These are phyloP conservation scores for Antheraea assamensis DNA, from an alignment of 2,888 invertebrate genomes.

Conservation along the genomic window DNA sequence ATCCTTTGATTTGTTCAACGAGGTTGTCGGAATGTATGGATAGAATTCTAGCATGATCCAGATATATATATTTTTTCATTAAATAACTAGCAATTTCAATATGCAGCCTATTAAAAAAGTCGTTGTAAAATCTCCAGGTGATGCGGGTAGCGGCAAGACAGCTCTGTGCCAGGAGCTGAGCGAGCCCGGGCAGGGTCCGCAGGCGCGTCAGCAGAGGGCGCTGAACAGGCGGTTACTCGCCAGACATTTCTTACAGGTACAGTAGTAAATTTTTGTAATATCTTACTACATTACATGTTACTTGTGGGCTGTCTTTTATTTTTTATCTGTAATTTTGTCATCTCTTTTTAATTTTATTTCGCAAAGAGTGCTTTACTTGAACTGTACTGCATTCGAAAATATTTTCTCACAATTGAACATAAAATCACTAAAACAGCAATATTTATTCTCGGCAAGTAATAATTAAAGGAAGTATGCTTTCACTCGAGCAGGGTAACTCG, in stretches of 20 bases:
- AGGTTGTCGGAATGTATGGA: neutral
- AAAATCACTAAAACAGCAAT: neutral
- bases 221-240: slow-evolving; percentile 91
- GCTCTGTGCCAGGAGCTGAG: slow-evolving; percentile 92
- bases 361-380: too few species aligned
- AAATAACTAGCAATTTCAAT: too few species aligned
- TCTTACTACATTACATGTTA: neutral
- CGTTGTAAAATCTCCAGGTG: slow-evolving; percentile 71
- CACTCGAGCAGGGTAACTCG: slow-evolving; percentile 84
- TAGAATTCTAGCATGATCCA: neutral
- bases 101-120: neutral
- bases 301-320: too few species aligned
- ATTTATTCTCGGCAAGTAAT: neutral
- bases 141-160: slow-evolving; percentile 97
- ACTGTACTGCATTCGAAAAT: neutral
- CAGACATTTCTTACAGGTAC: slow-evolving; percentile 91
- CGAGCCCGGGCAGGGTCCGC: slow-evolving; percentile 85
- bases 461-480: neutral
- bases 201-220: slow-evolving; percentile 86
- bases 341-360: too few species aligned
- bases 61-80: neutral
- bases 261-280: neutral
- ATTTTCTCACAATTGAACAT: neutral
- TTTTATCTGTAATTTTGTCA: too few species aligned
- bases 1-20: too few species aligned